A percentile compares a stretch with the other conserved stretches of the same genome.
Conservation (phyloP, 2,797 vertebrate species). For the Pygocentrus nattereri region DNA sequence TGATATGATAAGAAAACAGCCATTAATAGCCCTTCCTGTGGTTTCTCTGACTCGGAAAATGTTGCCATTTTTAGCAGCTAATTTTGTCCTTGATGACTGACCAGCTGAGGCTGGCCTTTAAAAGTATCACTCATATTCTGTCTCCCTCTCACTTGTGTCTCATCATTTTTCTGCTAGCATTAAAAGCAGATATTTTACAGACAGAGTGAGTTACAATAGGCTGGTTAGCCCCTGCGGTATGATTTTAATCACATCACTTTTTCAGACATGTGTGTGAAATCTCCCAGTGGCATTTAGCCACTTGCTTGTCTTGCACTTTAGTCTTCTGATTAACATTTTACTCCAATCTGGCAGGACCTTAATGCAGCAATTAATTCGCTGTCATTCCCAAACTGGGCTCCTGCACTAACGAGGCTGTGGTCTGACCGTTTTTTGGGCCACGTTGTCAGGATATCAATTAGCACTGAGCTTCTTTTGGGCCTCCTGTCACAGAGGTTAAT, state of each 20-base stretch:
- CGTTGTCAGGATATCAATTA: neutral
- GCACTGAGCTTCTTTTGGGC: neutral
- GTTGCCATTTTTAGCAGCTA: slow-evolving; percentile 77
- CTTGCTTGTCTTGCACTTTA: slow-evolving; percentile 37
- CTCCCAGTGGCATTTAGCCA: slow-evolving; percentile 40
- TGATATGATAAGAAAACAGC: neutral
- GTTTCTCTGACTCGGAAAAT: slow-evolving; percentile 74
- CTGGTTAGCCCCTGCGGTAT: slow-evolving; percentile 25
- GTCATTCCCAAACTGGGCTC: neutral
- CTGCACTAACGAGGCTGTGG: neutral
- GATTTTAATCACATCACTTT: slow-evolving; percentile 51
- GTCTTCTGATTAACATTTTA: slow-evolving; percentile 56
- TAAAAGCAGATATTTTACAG: neutral
- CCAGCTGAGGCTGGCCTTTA: slow-evolving; percentile 67
- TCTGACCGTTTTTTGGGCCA: neutral
- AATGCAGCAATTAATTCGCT: slow-evolving; percentile 52
- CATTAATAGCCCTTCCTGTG: slow-evolving; percentile 53
- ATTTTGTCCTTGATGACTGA: slow-evolving; percentile 71
- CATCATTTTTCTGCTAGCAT: neutral
- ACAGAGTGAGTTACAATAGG: slow-evolving; percentile 1
- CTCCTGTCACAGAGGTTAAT: neutral
- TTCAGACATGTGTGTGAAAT: slow-evolving; percentile 35
- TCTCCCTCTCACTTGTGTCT: slow-evolving; percentile 24
- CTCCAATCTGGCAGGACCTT: slow-evolving; percentile 35
- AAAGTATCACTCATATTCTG: slow-evolving; percentile 60